Evolutionary conservation across 2,797 vertebrate genomes (phyloP).

Genomic region (Sebastes kiyomatsui): DNA sequence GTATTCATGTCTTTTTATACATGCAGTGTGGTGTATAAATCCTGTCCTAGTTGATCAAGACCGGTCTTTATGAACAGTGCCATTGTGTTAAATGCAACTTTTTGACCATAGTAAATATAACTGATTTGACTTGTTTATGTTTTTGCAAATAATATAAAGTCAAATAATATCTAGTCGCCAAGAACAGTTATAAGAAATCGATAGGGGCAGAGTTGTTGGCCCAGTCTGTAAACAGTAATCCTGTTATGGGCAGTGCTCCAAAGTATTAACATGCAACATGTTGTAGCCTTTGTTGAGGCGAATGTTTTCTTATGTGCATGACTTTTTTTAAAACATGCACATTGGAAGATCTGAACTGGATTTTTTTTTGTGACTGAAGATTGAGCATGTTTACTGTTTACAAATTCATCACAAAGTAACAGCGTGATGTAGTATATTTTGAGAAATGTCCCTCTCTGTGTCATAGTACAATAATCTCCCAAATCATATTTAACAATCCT

Average conservation of each 20-base stretch:
- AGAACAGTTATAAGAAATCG: not conserved
- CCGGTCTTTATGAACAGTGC: conserved; percentile 55
- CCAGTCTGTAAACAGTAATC: not conserved
- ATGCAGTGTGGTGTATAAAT: conserved; percentile 7
- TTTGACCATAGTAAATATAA: conserved; percentile 14
- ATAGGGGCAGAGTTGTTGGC: not conserved
- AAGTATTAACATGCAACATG: conserved; percentile 20
- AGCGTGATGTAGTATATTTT: not conserved
- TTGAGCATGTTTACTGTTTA: conserved; percentile 31
- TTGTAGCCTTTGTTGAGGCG: conserved; percentile 33
- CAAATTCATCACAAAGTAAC: conserved; percentile 2
- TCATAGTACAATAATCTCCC: not conserved
- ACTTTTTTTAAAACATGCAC: conserved; percentile 10
- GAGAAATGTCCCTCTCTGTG: not conserved
- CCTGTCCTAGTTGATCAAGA: conserved; percentile 39
- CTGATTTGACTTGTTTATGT: conserved; percentile 30
- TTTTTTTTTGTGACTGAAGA: conserved; percentile 10
- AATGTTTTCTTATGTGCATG: conserved; percentile 26
- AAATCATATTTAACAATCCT: not conserved
- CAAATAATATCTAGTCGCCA: not conserved
- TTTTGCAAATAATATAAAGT: conserved; percentile 26
- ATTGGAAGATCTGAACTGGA: not conserved
- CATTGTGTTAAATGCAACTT: conserved; percentile 56
- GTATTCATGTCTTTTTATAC: conserved; percentile 55
- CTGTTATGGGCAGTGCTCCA: conserved; percentile 4